Base-by-base conservation (phyloP, 2,113 vertebrate species). In the Serilophus lunatus region DNA sequence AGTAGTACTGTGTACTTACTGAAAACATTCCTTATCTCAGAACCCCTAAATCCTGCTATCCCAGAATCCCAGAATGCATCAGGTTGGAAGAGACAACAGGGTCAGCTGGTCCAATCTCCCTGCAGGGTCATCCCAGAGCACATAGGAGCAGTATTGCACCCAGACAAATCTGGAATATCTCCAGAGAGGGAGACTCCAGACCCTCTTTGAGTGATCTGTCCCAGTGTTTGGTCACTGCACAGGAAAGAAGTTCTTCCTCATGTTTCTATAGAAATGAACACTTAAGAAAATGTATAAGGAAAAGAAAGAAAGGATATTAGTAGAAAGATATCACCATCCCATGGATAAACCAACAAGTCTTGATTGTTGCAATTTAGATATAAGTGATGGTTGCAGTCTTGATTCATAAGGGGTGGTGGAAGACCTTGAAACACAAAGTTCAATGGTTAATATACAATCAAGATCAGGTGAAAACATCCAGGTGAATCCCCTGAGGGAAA, bases 161-260 rank as follows among this genome's bases (percentile, higher is more conserved):
- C 28, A 49, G 31, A 17, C 11, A 17, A 12, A 22, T 79, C 85
- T 80, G 35, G 9, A 40, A 35, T 5, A 3, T 26, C 25, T 31
- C 13, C 42, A 22, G 19, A 29, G 35, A 31, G 5, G 16, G 4
- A 49, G 13, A 47, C 56, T 49, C 29, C 13, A 49, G 24, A 63
- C 4, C 2, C 16, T 70, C 5, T 16, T 19, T 56, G 13, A 3
- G 25, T 1, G 6, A 50, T 31, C 44, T 66, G 19, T 59, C 59
- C 16, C 3, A 3, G 3, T 33, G 18, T 1, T 1, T 4, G 6
- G 5, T 53, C n/a, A 47, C n/a, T 40, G 49, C 7, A 61, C 3
- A 63, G 13, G 2, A 47, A 78, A n/a, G 40, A 56, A 79, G 24
- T 35, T 53, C 47, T 77, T 86, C 33, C 18, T 60, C 26, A 12